A percentile compares a stretch with the other conserved stretches of the same genome.
phyloP scores from a whole-genome alignment of 2,888 invertebrate genomes.

The Saturnia japonica region DNA sequence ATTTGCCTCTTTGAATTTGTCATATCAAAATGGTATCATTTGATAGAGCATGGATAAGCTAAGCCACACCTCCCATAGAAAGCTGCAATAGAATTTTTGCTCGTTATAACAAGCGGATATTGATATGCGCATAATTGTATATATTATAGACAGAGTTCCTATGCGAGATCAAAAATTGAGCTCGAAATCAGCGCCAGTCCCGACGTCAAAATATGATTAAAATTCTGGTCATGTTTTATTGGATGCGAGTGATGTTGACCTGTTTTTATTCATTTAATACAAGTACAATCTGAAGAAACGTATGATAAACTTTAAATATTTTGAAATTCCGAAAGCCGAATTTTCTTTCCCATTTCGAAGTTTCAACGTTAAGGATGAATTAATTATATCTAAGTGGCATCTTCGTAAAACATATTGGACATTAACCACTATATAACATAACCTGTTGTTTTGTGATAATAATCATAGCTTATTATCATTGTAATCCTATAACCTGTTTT shows the following conservation, averaged over 20 bases:
- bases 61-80: conserved; percentile 52
- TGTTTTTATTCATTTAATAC: conserved; percentile 8
- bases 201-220: conserved; percentile 11
- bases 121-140: conserved; percentile 56
- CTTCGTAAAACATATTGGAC: too few species aligned
- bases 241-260: background rate
- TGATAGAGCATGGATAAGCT: conserved; percentile 52
- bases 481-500: too few species aligned
- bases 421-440: too few species aligned
- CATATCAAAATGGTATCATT: conserved; percentile 63
- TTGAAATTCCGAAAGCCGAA: background rate
- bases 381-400: too few species aligned
- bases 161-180: conserved; percentile 37
- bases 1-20: conserved; percentile 72
- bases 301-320: background rate
- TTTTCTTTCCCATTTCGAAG: background rate
- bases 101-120: conserved; percentile 55
- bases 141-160: conserved; percentile 40
- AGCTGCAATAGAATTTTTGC: conserved; percentile 47
- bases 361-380: too few species aligned
- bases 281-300: background rate
- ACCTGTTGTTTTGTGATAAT: too few species aligned
- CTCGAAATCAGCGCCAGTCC: conserved; percentile 37
- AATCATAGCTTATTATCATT: too few species aligned
- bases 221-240: conserved; percentile 8